Evolutionary conservation across 2,888 invertebrate genomes (phyloP).

Genomic region (Eubasilissa splendida): DNA sequence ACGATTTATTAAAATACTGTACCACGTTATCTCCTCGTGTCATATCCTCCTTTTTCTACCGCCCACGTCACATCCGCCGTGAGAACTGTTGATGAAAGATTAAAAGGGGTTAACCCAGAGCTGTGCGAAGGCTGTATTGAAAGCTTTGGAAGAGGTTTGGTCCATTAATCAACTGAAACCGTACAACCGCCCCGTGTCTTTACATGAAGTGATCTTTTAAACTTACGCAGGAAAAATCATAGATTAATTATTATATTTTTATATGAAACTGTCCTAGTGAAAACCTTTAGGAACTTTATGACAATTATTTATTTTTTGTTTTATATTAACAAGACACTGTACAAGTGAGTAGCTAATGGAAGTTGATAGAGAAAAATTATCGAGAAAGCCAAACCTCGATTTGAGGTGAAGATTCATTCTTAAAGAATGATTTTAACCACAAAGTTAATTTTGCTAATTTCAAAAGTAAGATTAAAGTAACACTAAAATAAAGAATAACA

Average conservation of each 20-base stretch:
- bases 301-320: no score
- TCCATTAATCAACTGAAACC: constrained; percentile 51
- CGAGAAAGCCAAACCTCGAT: no score
- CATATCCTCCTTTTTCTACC: constrained; percentile 44
- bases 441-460: no score
- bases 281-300: no score
- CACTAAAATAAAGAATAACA: no score
- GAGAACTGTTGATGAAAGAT: constrained; percentile 51
- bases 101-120: constrained; percentile 45
- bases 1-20: constrained; percentile 54
- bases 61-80: constrained; percentile 34
- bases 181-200: constrained; percentile 17
- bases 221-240: constrained; percentile 6
- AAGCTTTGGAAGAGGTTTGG: constrained; percentile 28
- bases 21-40: constrained; percentile 54
- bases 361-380: no score
- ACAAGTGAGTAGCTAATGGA: no score
- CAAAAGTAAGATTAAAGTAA: no score
- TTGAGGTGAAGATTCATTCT: no score
- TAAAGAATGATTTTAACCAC: no score
- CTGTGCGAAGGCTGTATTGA: constrained; percentile 30
- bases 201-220: constrained; percentile 20
- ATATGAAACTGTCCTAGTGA: no score
- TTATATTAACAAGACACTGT: no score
- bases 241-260: not conserved